Conservation (phyloP, 37 sponge, comb jelly and placozoan species). For the Theonella swinhoei region DNA sequence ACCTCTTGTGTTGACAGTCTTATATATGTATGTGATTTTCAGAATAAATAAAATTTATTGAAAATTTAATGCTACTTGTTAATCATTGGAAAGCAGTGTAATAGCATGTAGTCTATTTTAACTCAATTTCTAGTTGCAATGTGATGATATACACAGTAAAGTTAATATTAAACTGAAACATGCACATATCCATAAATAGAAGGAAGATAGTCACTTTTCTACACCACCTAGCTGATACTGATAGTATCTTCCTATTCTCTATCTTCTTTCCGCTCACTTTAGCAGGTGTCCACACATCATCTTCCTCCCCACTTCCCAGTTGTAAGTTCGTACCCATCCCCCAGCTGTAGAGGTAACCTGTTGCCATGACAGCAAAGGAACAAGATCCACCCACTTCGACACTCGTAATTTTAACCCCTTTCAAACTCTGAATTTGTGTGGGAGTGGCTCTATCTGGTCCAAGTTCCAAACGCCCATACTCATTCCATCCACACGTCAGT, state of each 20-base stretch:
- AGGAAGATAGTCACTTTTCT: too few species aligned
- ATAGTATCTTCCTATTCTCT: conserved; percentile 62
- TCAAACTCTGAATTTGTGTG: conserved; percentile 24
- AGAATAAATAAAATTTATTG: too few species aligned
- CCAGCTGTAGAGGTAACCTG: conserved; percentile 87
- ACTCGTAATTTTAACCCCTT: conserved; percentile 8
- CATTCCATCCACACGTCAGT: conserved; percentile 80
- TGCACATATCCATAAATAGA: too few species aligned
- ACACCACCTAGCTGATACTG: conserved; percentile 83
- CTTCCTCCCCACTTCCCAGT: conserved; percentile 79
- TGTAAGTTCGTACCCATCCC: conserved; percentile 96
- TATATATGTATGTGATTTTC: too few species aligned
- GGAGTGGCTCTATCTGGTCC: conserved; percentile 53
- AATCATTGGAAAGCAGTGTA: too few species aligned
- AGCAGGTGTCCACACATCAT: conserved; percentile 68
- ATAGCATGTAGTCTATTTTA: too few species aligned
- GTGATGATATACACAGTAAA: too few species aligned
- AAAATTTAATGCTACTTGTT: too few species aligned
- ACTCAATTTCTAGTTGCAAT: too few species aligned
- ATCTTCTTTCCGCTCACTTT: conserved; percentile 79
- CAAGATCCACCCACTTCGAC: conserved; percentile 75
- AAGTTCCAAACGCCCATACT: conserved; percentile 94
- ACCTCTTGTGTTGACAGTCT: too few species aligned
- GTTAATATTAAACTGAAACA: too few species aligned
- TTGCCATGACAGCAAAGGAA: conserved; percentile 67